A percentile compares a stretch with the other conserved stretches of the same genome.
Conservation (phyloP, 2,888 invertebrate species). For the Troides helena region DNA sequence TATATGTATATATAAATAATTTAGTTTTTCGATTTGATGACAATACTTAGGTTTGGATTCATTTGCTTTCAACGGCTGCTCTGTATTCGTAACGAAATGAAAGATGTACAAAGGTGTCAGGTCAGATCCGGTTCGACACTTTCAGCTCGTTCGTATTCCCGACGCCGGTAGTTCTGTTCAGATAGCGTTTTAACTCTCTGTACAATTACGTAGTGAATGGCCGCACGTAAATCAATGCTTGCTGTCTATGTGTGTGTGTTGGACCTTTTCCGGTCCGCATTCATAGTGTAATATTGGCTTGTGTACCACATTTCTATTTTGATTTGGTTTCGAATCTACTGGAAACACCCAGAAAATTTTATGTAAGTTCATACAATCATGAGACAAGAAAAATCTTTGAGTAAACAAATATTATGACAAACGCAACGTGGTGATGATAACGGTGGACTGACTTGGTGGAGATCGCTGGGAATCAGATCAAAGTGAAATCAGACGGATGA, state of each 20-base stretch:
- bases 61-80: conserved; percentile 1
- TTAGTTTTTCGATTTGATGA: too few relatives aligned
- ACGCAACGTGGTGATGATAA: too few relatives aligned
- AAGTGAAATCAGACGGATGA: too few relatives aligned
- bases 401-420: too few relatives aligned
- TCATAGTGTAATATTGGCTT: conserved; percentile 17
- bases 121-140: conserved; percentile 44
- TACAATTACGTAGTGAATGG: conserved; percentile 55
- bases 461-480: too few relatives aligned
- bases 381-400: too few relatives aligned
- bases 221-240: conserved; percentile 47
- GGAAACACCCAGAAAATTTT: background rate
- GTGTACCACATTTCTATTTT: conserved; percentile 9
- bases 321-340: background rate
- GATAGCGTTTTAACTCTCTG: conserved; percentile 48
- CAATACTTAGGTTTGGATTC: background rate
- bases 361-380: too few relatives aligned
- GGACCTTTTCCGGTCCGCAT: conserved; percentile 18
- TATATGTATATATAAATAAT: too few relatives aligned
- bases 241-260: conserved; percentile 18
- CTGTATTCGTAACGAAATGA: conserved; percentile 36
- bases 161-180: conserved; percentile 37
- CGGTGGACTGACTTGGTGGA: too few relatives aligned
- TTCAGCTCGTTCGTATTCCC: conserved; percentile 47
- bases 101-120: conserved; percentile 43